Evolutionary conservation across 2,888 invertebrate species (phyloP).

Genomic region (Hypsopygia costalis): DNA sequence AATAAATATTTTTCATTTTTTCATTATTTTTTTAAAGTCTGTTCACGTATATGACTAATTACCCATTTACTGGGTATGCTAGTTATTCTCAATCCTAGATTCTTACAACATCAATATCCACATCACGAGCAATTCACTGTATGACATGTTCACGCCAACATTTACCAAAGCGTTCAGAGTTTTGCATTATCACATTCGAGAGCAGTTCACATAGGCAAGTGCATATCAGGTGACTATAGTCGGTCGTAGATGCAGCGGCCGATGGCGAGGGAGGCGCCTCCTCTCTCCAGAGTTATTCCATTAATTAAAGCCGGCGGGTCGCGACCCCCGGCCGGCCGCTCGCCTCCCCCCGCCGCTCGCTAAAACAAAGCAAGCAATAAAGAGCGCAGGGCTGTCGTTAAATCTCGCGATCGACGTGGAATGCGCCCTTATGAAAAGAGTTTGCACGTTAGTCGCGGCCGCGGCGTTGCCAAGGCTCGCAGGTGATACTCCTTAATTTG

Average conservation of each 20-base stretch:
- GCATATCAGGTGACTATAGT: constrained; percentile 20
- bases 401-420: constrained; percentile 15
- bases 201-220: not conserved
- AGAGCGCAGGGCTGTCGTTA: constrained; percentile 40
- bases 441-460: constrained; percentile 17
- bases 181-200: no score
- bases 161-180: no score
- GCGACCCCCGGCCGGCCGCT: constrained; percentile 26
- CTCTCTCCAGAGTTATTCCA: constrained; percentile 63
- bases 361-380: constrained; percentile 69
- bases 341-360: constrained; percentile 22
- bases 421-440: constrained; percentile 40
- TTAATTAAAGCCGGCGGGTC: constrained; percentile 64
- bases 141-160: no score
- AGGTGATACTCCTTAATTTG: no score
- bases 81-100: no score
- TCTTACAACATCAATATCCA: no score
- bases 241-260: constrained; percentile 21
- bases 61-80: no score
- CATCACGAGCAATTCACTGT: no score
- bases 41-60: no score
- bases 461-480: no score
- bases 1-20: no score
- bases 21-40: no score
- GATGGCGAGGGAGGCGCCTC: constrained; percentile 26